These are phyloP conservation scores for Mormyrus iriodes DNA, from an alignment of 2,113 vertebrate species.

Conservation along the genomic window DNA sequence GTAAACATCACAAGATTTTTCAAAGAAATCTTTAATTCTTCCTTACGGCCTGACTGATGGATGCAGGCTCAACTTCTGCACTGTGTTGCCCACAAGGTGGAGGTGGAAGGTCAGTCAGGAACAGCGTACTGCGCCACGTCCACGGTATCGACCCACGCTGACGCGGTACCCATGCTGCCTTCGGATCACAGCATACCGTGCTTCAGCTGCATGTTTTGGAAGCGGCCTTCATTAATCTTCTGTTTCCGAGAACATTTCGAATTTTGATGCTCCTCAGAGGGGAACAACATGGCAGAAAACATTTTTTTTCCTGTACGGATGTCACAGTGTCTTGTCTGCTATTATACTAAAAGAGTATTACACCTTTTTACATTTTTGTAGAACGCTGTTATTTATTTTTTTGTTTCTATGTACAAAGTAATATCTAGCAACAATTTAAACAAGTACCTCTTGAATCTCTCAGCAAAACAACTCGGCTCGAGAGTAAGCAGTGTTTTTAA, in stretches of 20 bases:
- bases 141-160: not conserved
- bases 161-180: not conserved
- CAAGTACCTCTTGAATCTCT: not conserved
- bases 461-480: not conserved
- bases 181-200: not conserved
- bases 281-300: not conserved
- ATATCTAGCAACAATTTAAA: not conserved
- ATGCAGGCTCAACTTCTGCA: not conserved
- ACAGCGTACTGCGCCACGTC: constrained; percentile 21
- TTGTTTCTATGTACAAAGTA: not conserved
- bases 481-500: not conserved
- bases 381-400: not conserved
- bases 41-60: not conserved
- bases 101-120: constrained; percentile 35
- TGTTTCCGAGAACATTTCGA: not conserved
- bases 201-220: not conserved
- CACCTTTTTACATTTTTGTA: not conserved
- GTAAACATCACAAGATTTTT: constrained; percentile 33
- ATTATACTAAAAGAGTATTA: not conserved
- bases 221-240: not conserved
- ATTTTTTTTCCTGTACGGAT: not conserved
- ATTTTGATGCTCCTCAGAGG: not conserved
- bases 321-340: not conserved
- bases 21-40: not conserved
- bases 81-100: constrained; percentile 32